Evolutionary conservation across 2,888 invertebrate species (phyloP).

Genomic region (Coecobrya sp.): DNA sequence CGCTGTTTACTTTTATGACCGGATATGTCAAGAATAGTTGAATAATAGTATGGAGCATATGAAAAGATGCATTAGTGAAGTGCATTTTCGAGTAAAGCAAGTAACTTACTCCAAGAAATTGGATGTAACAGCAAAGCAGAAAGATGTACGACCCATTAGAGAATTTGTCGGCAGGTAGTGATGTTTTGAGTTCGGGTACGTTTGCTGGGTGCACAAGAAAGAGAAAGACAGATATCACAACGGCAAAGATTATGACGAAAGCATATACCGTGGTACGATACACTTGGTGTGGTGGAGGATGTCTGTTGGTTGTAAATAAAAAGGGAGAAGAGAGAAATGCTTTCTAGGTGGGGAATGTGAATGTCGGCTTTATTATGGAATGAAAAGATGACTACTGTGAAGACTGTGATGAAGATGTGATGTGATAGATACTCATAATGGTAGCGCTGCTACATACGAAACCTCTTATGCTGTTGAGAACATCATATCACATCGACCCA

Average conservation of each 20-base stretch:
- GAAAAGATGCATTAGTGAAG: constrained; percentile 48
- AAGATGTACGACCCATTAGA: constrained; percentile 75
- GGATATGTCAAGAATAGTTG: constrained; percentile 11
- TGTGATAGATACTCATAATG: constrained; percentile 27
- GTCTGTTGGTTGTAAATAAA: constrained; percentile 18
- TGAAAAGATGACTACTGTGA: constrained; percentile 39
- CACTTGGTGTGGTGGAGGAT: not conserved
- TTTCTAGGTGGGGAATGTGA: not conserved
- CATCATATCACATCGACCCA: constrained; percentile 61
- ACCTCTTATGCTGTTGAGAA: constrained; percentile 51
- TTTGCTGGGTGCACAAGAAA: not conserved
- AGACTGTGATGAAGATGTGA: constrained; percentile 46
- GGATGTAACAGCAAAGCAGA: constrained; percentile 32
- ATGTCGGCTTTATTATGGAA: constrained; percentile 1
- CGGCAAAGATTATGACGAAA: constrained; percentile 25
- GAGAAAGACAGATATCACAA: not conserved
- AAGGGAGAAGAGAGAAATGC: constrained; percentile 21
- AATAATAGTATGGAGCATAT: not conserved
- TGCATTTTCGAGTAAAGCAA: constrained; percentile 64
- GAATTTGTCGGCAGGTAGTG: constrained; percentile 62
- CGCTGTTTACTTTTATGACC: not conserved
- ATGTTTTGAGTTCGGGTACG: constrained; percentile 25
- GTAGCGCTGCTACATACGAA: constrained; percentile 3
- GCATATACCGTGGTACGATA: not conserved
- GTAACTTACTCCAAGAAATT: constrained; percentile 24